These are phyloP conservation scores for Holocentrus rufus DNA, from an alignment of 2,797 vertebrate species.

Conservation along the genomic window DNA sequence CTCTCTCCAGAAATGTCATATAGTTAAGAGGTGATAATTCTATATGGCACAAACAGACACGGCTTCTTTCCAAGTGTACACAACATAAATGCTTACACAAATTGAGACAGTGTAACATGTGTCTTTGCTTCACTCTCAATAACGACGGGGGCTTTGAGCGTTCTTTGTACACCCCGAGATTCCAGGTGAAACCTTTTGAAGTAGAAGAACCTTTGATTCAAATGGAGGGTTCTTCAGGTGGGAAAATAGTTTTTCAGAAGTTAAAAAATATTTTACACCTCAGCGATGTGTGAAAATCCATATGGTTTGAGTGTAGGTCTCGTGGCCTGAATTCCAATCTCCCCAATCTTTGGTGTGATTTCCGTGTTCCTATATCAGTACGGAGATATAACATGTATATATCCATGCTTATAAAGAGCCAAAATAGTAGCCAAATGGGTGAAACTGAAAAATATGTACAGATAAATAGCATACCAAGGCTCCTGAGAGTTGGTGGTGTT, in stretches of 20 bases:
- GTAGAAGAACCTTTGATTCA: slow-evolving; percentile 9
- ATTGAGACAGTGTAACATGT: slow-evolving; percentile 73
- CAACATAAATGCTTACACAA: slow-evolving; percentile 75
- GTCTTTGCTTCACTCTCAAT: slow-evolving; percentile 67
- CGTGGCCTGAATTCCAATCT: slow-evolving; percentile 18
- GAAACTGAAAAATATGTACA: slow-evolving; percentile 8
- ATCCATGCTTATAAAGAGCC: background rate
- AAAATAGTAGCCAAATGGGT: slow-evolving; percentile 3
- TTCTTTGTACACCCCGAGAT: slow-evolving; percentile 32
- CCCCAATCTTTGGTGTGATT: background rate
- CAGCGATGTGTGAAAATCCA: slow-evolving; percentile 42
- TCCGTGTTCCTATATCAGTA: background rate
- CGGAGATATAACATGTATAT: background rate
- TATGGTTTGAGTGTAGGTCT: slow-evolving; percentile 43
- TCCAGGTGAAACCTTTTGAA: slow-evolving; percentile 32
- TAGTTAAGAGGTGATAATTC: slow-evolving; percentile 78
- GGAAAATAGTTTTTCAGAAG: slow-evolving; percentile 20
- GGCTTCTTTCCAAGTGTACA: slow-evolving; percentile 75
- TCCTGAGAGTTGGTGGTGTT: slow-evolving; percentile 15
- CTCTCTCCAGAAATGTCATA: slow-evolving; percentile 80
- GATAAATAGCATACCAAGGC: slow-evolving; percentile 46
- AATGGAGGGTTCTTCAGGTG: slow-evolving; percentile 10
- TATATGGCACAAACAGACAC: slow-evolving; percentile 79
- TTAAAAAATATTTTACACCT: slow-evolving; percentile 47
- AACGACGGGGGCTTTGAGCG: slow-evolving; percentile 36